Evolutionary conservation across 2,888 invertebrate species (phyloP), one percentile per base, ranked within the genome.

Genomic region (Chromoteleia sp.): DNA sequence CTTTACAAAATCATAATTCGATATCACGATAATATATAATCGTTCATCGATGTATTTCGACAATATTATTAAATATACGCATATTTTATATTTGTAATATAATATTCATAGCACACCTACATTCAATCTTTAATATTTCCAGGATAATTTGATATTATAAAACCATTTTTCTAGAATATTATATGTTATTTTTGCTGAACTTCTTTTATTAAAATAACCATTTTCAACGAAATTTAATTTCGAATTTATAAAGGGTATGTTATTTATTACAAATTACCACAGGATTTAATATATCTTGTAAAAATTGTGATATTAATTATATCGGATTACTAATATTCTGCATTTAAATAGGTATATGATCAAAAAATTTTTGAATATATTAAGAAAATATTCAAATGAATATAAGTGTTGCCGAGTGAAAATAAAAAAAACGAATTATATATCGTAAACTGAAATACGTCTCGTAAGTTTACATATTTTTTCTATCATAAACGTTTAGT

Each of bases 271-370:
- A 15, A 12, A 39, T 67, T 67, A 52, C 14, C 10, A 10, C 12
- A 4, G 12, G 29, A 52, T 39, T 41, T 15, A 39, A 52, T 52
- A 41, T 52, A 25, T 52, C 30, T 39, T 39, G n/a, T 25, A 12
- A 15, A 67, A 52, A n/a, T 5, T 52, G 7, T 8, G 25, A 41
- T 67, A 41, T 52, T 36, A 36, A 19, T 33, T 50, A 29, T 48
- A 50, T 36, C 15, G 14, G 36, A 39, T 15, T 15, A 52, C 39
- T 65, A 52, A 65, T 52, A 1, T 5, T 25, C 2, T 15, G 29
- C 39, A 65, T 39, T 65, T 52, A 50, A 39, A 52, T 52, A 39
- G n/a, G 39, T 48, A 36, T 17, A 36, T 52, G 39, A 52, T 65
- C 33, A 39, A 61, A 61, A 41, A 45, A 33, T 33, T 61, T 30